Conservation (phyloP, 2,888 invertebrate genomes). For the Epirrhoe tristata region DNA sequence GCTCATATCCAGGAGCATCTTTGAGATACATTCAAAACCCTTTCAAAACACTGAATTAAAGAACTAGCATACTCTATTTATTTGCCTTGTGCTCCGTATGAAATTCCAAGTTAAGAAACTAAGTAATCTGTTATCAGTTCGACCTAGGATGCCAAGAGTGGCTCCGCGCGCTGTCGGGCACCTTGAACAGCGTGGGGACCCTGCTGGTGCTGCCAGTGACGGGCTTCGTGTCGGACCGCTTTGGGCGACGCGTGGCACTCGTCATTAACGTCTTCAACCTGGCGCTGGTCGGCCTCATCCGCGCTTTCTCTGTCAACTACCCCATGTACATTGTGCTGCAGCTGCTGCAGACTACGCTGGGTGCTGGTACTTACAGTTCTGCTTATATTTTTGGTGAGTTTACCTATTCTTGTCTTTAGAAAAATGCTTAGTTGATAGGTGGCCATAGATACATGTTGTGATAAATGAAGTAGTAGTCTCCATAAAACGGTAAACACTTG, state of each 20-base stretch:
- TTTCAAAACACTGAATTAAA: too few relatives aligned
- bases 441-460: too few relatives aligned
- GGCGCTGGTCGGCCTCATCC: conserved; percentile 77
- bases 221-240: conserved; percentile 89
- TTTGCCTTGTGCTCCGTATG: too few relatives aligned
- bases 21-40: too few relatives aligned
- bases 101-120: not conserved
- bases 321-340: conserved; percentile 82
- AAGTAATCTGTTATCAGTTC: conserved; percentile 77
- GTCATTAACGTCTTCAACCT: conserved; percentile 75
- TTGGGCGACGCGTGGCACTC: conserved; percentile 81
- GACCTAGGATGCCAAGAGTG: conserved; percentile 88
- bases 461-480: too few relatives aligned
- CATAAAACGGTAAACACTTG: too few relatives aligned
- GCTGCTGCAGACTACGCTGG: conserved; percentile 81
- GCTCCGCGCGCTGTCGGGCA: conserved; percentile 90
- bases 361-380: conserved; percentile 83
- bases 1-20: too few relatives aligned
- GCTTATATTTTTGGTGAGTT: conserved; percentile 73
- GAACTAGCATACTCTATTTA: too few relatives aligned
- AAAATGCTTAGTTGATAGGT: too few relatives aligned
- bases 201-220: conserved; percentile 88
- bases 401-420: not conserved
- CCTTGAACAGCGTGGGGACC: conserved; percentile 89
- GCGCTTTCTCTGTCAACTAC: conserved; percentile 84